These are phyloP conservation scores for Pomacea maculata DNA, from an alignment of 1,140 invertebrate species.

Conservation along the genomic window DNA sequence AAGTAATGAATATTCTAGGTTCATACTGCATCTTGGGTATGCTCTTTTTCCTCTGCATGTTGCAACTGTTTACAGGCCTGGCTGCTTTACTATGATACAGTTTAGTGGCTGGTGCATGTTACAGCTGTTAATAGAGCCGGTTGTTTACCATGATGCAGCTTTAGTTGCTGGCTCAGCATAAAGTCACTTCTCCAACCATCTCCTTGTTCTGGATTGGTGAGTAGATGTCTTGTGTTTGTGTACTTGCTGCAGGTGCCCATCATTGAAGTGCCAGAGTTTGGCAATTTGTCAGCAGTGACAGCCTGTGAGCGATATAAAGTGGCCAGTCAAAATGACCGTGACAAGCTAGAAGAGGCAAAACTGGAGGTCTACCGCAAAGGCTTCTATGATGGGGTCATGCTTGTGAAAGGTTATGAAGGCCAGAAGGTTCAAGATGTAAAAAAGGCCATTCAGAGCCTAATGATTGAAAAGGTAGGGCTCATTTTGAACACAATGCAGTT, in stretches of 20 bases:
- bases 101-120: too few species aligned
- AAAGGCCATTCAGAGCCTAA: slow-evolving; percentile 84
- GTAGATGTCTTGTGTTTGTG: too few species aligned
- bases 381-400: slow-evolving; percentile 91
- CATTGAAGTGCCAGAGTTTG: slow-evolving; percentile 90
- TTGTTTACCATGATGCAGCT: too few species aligned
- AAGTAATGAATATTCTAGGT: too few species aligned
- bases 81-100: too few species aligned
- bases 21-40: too few species aligned
- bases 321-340: slow-evolving; percentile 96
- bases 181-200: too few species aligned
- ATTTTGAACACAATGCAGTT: not conserved
- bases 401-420: slow-evolving; percentile 89
- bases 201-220: too few species aligned
- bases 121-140: too few species aligned
- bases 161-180: too few species aligned
- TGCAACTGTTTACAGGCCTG: too few species aligned
- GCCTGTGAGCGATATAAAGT: slow-evolving; percentile 93
- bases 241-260: slow-evolving; percentile 78
- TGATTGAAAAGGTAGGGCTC: slow-evolving; percentile 72
- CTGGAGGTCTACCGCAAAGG: slow-evolving; percentile 95
- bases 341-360: slow-evolving; percentile 94
- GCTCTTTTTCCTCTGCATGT: too few species aligned
- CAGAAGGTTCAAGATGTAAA: slow-evolving; percentile 96
- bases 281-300: slow-evolving; percentile 84